Evolutionary conservation across 2,113 vertebrate species (phyloP), one percentile per base, ranked within the genome.

Genomic region (Hydropotes inermis): DNA sequence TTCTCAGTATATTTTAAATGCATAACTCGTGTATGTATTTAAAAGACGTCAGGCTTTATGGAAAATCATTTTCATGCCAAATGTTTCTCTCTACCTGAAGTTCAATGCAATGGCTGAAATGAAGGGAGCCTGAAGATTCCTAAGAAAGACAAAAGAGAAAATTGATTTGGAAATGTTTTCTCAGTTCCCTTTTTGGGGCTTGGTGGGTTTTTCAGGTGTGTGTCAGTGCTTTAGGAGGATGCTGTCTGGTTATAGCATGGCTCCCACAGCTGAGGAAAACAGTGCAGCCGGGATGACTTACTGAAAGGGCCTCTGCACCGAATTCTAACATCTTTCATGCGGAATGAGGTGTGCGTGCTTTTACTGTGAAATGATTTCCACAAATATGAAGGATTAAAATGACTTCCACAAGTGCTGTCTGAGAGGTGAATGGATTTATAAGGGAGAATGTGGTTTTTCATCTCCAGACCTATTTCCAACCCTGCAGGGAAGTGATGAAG

Each of bases 111-210:
- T 79, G 89, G 79, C 54, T 39, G 50, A 83, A 91, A 95, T 74
- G 81, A 96, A 97, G 79, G 81, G 94, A 88, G 78, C 19, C 87
- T 58, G 61, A 93, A 96, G 61, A 23, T 30, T 45, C 23, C 45
- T 92, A 94, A 92, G 95, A 88, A 93, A 96, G 76, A 98, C 92
- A 96, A 96, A 98, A 96, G 87, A 60, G 87, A 95, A 97, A 97
- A 97, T 94, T 87, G 89, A 96, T 94, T 96, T 90, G 64, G 81
- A 92, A 89, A 95, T 96, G 47, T 28, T 94, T 97, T 97, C 74
- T 96, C 60, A 27, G 91, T 94, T 89, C 96, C 57, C 79, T 57
- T 60, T 94, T 79, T 25, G 12, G 43, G 88, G 55, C 93, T 93
- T 76, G 79, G 74, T 57, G 79, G 87, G 52, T 16, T 90, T 95